A percentile compares a stretch with the other conserved stretches of the same genome.
Evolutionary conservation across 2,113 vertebrate genomes (phyloP).

Genomic region (Laterallus jamaicensis): DNA sequence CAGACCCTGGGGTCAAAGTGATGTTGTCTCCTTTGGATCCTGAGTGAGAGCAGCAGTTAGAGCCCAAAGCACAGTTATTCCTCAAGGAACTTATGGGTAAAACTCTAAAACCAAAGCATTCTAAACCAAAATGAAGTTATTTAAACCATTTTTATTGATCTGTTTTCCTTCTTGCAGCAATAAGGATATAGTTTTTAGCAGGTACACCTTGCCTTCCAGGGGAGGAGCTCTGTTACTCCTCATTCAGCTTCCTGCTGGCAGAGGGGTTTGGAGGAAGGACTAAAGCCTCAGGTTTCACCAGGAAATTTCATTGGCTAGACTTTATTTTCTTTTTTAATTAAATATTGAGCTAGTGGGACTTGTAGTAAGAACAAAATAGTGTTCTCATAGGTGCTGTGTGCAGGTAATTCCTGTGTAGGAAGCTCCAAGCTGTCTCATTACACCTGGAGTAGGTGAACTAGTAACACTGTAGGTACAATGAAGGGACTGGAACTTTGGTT

Average conservation of each 20-base stretch:
- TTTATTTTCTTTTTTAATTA: background rate
- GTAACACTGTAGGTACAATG: background rate
- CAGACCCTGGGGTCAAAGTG: background rate
- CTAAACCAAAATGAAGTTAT: too few species aligned
- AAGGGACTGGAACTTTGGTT: background rate
- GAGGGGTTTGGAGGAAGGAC: background rate
- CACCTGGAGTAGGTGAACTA: background rate
- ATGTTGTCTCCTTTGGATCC: background rate
- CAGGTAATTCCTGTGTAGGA: background rate
- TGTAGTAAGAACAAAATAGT: background rate
- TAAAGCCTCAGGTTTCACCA: background rate
- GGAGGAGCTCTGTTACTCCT: fast-evolving
- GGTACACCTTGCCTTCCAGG: background rate
- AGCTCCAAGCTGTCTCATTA: background rate
- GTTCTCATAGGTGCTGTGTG: background rate
- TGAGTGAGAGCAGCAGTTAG: background rate
- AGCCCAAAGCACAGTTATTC: background rate
- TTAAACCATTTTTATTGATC: background rate
- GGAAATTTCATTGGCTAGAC: background rate
- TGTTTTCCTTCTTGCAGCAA: background rate
- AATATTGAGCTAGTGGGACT: background rate
- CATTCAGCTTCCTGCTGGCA: fast-evolving
- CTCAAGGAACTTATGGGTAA: background rate
- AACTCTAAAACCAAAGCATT: background rate
- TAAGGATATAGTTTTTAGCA: background rate